A percentile compares a stretch with the other conserved stretches of the same genome.
These are phyloP conservation scores for Lacanobia wlatinum DNA, from an alignment of 2,888 invertebrate genomes.

Conservation along the genomic window DNA sequence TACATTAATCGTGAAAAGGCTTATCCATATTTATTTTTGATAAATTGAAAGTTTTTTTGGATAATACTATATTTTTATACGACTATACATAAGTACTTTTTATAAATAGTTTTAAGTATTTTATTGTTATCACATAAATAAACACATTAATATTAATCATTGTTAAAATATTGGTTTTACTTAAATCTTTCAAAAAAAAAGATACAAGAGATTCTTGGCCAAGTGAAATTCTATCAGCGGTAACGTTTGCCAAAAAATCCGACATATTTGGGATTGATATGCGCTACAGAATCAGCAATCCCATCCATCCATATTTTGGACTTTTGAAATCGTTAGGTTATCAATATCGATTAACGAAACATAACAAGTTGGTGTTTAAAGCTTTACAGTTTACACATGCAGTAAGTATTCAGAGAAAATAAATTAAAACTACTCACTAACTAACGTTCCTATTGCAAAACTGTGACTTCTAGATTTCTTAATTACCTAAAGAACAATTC, in stretches of 20 bases:
- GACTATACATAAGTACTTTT: neutral
- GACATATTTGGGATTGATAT: neutral
- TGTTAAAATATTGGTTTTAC: conserved; percentile 14
- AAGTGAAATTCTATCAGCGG: neutral
- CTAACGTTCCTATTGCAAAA: neutral
- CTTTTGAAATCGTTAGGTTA: neutral
- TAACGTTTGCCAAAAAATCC: no score
- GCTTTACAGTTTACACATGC: neutral
- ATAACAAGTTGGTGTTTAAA: no score
- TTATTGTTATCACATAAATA: neutral
- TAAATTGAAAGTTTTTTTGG: neutral
- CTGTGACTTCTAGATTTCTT: neutral
- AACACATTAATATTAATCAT: neutral
- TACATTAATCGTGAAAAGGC: neutral
- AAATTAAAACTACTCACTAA: neutral
- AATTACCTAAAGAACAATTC: no score
- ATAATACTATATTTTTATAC: no score
- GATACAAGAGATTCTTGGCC: neutral
- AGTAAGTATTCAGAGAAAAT: neutral
- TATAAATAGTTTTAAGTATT: neutral
- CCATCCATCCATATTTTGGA: neutral
- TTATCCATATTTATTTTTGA: neutral
- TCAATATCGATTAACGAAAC: neutral
- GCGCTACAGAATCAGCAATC: neutral
- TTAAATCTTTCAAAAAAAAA: neutral